phyloP scores from a whole-genome alignment of 2,113 vertebrate genomes.

The Entelurus aequoreus region DNA sequence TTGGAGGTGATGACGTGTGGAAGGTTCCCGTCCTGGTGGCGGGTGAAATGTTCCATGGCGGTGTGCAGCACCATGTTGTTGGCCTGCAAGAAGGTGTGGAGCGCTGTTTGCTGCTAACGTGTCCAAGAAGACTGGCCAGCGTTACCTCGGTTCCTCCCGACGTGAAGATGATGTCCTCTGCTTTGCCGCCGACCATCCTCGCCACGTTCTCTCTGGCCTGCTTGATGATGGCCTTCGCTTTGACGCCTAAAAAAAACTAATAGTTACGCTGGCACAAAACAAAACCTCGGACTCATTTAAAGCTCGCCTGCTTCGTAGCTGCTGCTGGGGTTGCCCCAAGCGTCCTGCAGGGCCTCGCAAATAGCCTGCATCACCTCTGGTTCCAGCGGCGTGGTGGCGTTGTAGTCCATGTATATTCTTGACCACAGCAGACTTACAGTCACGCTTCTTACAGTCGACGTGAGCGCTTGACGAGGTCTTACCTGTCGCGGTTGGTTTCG shows the following conservation, averaged over 20 bases:
- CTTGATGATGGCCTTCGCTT: conserved; percentile 78
- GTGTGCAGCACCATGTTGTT: conserved; percentile 91
- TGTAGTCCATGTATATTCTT: conserved; percentile 91
- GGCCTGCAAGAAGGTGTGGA: conserved; percentile 66
- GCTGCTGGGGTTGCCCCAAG: conserved; percentile 97
- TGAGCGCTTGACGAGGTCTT: neutral
- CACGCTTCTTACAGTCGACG: too few relatives aligned
- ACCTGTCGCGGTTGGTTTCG: neutral
- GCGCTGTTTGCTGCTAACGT: neutral
- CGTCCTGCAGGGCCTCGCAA: conserved; percentile 76
- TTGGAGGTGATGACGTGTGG: conserved; percentile 83
- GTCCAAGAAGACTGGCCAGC: neutral
- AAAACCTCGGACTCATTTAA: too few relatives aligned
- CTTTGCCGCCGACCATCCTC: conserved; percentile 78
- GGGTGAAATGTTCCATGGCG: conserved; percentile 71
- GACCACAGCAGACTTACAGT: neutral
- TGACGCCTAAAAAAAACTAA: conserved; percentile 69
- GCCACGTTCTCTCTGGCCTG: conserved; percentile 79
- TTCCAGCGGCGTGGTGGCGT: conserved; percentile 87
- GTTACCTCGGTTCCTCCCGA: conserved; percentile 93
- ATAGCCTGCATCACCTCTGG: conserved; percentile 75
- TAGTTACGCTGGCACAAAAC: neutral
- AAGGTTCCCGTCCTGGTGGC: conserved; percentile 13
- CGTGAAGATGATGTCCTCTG: conserved; percentile 85
- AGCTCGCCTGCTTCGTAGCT: conserved; percentile 77